Evolutionary conservation across 1,140 invertebrate species (phyloP), one percentile per base, ranked within the genome.

Genomic region (Hyles euphorbiae): DNA sequence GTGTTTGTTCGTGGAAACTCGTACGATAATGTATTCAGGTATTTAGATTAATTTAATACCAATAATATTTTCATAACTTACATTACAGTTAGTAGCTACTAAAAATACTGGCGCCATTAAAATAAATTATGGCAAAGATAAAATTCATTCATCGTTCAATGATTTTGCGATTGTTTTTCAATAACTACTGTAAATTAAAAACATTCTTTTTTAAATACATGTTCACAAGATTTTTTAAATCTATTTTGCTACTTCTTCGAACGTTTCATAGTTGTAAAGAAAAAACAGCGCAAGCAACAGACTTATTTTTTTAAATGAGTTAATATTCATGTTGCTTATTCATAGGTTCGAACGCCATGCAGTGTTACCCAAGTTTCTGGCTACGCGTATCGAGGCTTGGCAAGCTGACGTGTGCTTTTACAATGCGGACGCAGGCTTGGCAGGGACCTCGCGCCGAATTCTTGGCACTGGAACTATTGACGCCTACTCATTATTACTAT

Each of bases 1-100:
- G 94, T 96, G 44, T 99, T 99, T 88, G 94, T 99, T 61, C 97
- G 98, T 77, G 98, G 98, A 5, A 99, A 98, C 87, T 95, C 96
- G 0, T 99, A 97, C 74, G 97, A 98, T 66, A 97, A 99, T 80
- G 96, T 97, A 5, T 96, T 96, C 82, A 93, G 95, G 94, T 95
- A 82, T 68, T 63, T 48, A n/a, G 5, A 34, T 11, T 3, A 11
- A 22, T 22, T 22, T 22, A 22, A 22, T 22, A 22, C 22, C 22
- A 22, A 22, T 22, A 22, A 22, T 0, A 22, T 22, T 22, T 22
- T 0, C 22, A 22, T 22, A 22, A 22, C 22, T 22, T 22, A 22
- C 22, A 22, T 22, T 22, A 22, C 22, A 22, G 22, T 22, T 22
- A 22, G 22, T 22, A 22, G 0, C 22, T 22, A 22, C 22, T 22